phyloP scores from a whole-genome alignment of 1,140 invertebrate genomes.

The Neodiprion lecontei region DNA sequence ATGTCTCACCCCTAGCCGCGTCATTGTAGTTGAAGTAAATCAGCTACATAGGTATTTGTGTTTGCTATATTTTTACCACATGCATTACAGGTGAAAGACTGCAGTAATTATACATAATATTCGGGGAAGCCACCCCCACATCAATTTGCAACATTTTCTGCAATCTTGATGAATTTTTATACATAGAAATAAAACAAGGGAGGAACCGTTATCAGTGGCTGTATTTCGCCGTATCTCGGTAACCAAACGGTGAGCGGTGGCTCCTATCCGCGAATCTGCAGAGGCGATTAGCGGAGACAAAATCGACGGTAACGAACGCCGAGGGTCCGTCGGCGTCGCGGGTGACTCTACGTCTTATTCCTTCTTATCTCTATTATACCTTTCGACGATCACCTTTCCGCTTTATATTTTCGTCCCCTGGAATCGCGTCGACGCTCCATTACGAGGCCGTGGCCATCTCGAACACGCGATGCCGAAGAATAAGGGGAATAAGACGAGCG shows the following conservation, averaged over 20 bases:
- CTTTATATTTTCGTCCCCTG: slow-evolving; percentile 1
- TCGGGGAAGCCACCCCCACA: no score
- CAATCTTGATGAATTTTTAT: no score
- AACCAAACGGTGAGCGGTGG: no score
- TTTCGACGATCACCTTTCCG: not conserved
- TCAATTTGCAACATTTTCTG: no score
- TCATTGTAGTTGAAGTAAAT: no score
- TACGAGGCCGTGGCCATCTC: not conserved
- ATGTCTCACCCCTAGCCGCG: no score
- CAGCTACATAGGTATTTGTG: no score
- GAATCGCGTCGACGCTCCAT: not conserved
- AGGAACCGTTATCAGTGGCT: no score
- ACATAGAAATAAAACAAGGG: no score
- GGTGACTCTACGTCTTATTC: not conserved
- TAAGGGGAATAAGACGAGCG: not conserved
- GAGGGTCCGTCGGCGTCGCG: not conserved
- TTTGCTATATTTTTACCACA: no score
- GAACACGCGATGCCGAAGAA: not conserved
- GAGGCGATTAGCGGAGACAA: not conserved
- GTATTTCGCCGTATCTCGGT: not conserved
- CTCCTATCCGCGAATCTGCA: not conserved
- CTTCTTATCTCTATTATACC: not conserved
- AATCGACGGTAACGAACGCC: not conserved
- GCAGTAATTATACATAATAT: no score
- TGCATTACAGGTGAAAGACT: no score